Conservation (phyloP, 53 echinoderm and acorn worm species). For the Patiria pectinifera region DNA sequence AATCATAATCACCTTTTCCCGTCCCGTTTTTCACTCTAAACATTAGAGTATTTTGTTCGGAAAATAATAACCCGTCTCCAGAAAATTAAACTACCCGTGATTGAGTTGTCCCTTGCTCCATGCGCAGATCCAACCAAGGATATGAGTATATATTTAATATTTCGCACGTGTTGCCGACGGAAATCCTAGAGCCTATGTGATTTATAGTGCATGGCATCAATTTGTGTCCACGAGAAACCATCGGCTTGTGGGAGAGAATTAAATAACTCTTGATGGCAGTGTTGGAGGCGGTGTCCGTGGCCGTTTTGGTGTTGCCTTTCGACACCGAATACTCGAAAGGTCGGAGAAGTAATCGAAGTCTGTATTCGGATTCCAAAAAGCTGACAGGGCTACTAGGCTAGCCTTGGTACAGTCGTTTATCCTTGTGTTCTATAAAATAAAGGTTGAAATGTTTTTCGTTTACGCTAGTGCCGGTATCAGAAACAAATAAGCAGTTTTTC, state of each 20-base stretch:
- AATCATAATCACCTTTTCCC: too few relatives aligned
- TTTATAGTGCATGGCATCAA: slow-evolving; percentile 25
- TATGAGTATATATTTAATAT: background rate
- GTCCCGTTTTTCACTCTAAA: too few relatives aligned
- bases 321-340: slow-evolving; percentile 37
- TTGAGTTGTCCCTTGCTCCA: background rate
- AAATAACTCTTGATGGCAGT: slow-evolving; percentile 38
- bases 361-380: slow-evolving; percentile 11
- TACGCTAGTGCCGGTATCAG: background rate
- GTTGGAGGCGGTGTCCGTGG: slow-evolving; percentile 13
- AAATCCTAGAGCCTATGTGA: background rate
- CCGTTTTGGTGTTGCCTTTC: slow-evolving; percentile 33
- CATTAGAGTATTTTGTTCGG: too few relatives aligned
- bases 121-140: background rate
- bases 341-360: slow-evolving; percentile 35
- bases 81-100: background rate
- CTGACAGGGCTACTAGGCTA: background rate
- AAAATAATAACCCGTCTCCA: background rate
- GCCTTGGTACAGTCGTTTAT: background rate
- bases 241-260: background rate
- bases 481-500: too few relatives aligned
- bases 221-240: background rate
- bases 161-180: background rate
- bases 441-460: background rate
- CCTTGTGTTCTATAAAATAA: background rate